phyloP scores from a whole-genome alignment of 1,140 invertebrate species.

The Aphelinus atriplicis region DNA sequence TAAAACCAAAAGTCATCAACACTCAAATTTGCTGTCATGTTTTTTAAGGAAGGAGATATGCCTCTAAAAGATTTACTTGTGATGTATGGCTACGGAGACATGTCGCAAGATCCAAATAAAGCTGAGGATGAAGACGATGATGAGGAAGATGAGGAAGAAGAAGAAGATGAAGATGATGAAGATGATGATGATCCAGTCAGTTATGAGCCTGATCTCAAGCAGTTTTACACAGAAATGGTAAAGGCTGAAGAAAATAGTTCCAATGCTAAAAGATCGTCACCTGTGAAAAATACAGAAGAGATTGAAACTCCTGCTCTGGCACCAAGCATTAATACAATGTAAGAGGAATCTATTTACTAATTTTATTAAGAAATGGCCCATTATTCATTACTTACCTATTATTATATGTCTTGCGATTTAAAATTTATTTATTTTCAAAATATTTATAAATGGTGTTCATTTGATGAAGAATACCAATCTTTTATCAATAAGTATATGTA shows the following conservation, averaged over 20 bases:
- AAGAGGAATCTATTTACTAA: slow-evolving; percentile 9
- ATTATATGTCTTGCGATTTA: neutral
- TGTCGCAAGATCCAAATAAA: slow-evolving; percentile 48
- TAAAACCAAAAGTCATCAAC: too few relatives aligned
- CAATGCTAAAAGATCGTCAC: slow-evolving; percentile 9
- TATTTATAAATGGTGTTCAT: too few relatives aligned
- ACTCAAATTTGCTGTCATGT: too few relatives aligned
- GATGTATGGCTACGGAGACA: slow-evolving; percentile 80
- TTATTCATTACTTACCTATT: neutral
- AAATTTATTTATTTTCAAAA: too few relatives aligned
- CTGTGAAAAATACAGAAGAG: neutral
- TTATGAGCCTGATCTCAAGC: slow-evolving; percentile 63
- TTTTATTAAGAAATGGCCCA: neutral
- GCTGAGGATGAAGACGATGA: slow-evolving; percentile 64
- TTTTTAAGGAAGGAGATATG: slow-evolving; percentile 81
- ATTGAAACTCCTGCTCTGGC: neutral
- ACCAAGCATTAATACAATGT: slow-evolving; percentile 17
- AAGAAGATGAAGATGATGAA: slow-evolving; percentile 56
- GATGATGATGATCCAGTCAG: slow-evolving; percentile 57
- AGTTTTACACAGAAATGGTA: slow-evolving; percentile 70
- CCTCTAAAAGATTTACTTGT: slow-evolving; percentile 91
- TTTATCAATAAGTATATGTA: too few relatives aligned
- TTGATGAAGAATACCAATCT: too few relatives aligned
- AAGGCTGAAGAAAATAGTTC: slow-evolving; percentile 62
- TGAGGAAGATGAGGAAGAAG: slow-evolving; percentile 60